Evolutionary conservation across 2,888 invertebrate genomes (phyloP).

Genomic region (Lochmaea crataegi): DNA sequence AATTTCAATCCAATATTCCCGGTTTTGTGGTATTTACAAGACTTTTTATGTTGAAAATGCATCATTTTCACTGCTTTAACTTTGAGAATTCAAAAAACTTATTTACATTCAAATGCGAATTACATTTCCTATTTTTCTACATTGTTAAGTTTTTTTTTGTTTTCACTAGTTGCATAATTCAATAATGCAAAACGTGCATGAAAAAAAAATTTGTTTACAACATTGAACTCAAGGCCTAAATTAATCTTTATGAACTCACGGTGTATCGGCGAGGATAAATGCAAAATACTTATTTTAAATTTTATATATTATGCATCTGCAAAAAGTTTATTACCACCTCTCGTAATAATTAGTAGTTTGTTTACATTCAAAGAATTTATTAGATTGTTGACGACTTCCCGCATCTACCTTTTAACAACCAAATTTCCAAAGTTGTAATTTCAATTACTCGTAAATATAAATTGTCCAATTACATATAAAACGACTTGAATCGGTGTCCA

Average conservation of each 20-base stretch:
- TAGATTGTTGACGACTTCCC: background rate
- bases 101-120: no score
- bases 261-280: background rate
- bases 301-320: background rate
- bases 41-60: no score
- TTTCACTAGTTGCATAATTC: slow-evolving; percentile 1
- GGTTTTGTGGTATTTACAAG: no score
- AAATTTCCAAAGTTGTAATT: background rate
- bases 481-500: slow-evolving; percentile 2
- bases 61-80: no score
- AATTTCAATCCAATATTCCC: no score
- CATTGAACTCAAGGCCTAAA: slow-evolving; percentile 5
- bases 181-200: slow-evolving; percentile 10
- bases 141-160: background rate
- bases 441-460: background rate
- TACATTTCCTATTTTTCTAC: no score
- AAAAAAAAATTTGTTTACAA: background rate
- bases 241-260: background rate
- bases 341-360: no score
- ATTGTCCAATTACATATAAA: background rate
- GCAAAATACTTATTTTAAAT: slow-evolving; percentile 1
- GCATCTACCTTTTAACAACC: background rate
- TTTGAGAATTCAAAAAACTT: no score
- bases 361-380: background rate
- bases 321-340: background rate